phyloP scores from a whole-genome alignment of 2,888 invertebrate species.

The Perizoma affinitatum region DNA sequence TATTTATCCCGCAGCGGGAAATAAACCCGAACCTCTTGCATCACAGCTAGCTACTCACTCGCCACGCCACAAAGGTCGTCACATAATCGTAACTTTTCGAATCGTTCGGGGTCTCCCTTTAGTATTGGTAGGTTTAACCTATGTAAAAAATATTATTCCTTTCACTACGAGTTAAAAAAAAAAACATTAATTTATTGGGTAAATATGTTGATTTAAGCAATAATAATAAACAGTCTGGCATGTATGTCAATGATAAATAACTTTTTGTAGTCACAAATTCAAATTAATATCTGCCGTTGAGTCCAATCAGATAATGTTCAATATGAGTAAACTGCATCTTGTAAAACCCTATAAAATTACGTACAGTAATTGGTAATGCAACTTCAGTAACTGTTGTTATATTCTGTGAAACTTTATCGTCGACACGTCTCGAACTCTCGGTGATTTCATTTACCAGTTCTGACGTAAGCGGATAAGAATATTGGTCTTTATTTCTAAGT shows the following conservation, averaged over 20 bases:
- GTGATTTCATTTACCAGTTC: constrained; percentile 3
- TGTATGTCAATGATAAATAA: constrained; percentile 11
- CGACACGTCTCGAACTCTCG: constrained; percentile 3
- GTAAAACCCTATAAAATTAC: background rate
- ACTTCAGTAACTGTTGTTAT: background rate
- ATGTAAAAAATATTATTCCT: too few species aligned
- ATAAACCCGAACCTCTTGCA: too few species aligned
- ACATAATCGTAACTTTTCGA: too few species aligned
- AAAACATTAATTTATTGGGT: too few species aligned
- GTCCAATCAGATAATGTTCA: constrained; percentile 9
- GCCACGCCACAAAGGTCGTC: too few species aligned
- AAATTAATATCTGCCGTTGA: constrained; percentile 8
- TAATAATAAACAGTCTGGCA: constrained; percentile 7
- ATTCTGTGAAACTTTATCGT: constrained; percentile 1
- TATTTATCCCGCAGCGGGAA: too few species aligned
- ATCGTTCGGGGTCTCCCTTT: too few species aligned
- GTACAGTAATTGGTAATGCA: background rate
- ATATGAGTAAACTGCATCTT: background rate
- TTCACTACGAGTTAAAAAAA: too few species aligned
- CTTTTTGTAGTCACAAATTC: constrained; percentile 8
- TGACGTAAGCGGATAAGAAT: constrained; percentile 3
- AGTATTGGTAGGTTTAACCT: too few species aligned
- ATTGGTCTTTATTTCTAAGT: background rate
- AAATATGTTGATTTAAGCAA: constrained; percentile 6
- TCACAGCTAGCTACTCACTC: too few species aligned